Conservation (phyloP, 2,888 invertebrate genomes). For the Drosophila niveifrons region DNA sequence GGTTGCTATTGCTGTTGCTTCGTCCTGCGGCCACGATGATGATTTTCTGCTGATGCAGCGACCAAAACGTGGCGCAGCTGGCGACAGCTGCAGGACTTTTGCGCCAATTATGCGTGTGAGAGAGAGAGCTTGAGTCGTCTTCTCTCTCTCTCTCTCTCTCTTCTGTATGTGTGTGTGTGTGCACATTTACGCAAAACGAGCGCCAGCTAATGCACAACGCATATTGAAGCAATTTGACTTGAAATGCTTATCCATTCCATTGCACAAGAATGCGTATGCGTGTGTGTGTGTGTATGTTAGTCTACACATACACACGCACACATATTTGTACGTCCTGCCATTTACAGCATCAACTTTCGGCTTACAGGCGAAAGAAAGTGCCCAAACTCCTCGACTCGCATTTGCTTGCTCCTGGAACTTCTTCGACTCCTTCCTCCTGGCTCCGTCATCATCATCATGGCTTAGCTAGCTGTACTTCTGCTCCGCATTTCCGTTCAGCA, state of each 20-base stretch:
- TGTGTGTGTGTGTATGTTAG: conserved; percentile 16
- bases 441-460: background rate
- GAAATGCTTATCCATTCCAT: conserved; percentile 71
- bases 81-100: conserved; percentile 72
- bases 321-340: conserved; percentile 46
- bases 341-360: conserved; percentile 59
- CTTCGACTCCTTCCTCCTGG: background rate
- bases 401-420: background rate
- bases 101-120: conserved; percentile 67
- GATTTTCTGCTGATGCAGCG: conserved; percentile 74
- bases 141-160: background rate
- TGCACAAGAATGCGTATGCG: conserved; percentile 53
- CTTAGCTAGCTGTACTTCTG: conserved; percentile 43
- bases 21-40: conserved; percentile 11
- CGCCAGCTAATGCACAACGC: conserved; percentile 73
- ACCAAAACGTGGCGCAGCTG: conserved; percentile 67
- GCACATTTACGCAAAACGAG: conserved; percentile 76
- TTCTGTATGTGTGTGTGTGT: conserved; percentile 31
- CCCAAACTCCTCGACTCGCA: conserved; percentile 10
- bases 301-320: conserved; percentile 8
- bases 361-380: conserved; percentile 59
- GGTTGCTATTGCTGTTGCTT: conserved; percentile 37
- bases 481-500: conserved; percentile 69
- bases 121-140: conserved; percentile 6
- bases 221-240: conserved; percentile 74